Conservation (phyloP, 2,113 vertebrate genomes). For the Sterna hirundo region DNA sequence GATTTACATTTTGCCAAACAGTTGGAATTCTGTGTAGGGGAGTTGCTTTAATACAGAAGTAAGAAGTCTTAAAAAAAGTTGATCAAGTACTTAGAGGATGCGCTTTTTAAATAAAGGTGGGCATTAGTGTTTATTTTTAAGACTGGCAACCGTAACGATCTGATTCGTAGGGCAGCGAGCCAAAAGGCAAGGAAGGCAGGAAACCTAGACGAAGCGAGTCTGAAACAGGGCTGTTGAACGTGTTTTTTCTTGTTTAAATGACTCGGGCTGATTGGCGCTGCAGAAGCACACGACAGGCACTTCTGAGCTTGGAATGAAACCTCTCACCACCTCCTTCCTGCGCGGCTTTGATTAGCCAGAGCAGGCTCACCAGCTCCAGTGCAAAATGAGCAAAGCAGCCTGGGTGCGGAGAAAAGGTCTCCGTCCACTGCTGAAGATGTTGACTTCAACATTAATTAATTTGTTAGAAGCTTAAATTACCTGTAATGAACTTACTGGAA, state of each 20-base stretch:
- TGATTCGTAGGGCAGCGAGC: constrained; percentile 35
- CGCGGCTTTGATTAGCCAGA: not conserved
- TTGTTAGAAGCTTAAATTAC: not conserved
- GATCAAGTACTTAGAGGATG: not conserved
- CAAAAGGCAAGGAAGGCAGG: constrained; percentile 35
- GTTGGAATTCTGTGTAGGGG: not conserved
- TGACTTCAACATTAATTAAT: not conserved
- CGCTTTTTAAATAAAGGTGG: not conserved
- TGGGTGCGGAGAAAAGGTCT: not conserved
- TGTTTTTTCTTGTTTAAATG: constrained; percentile 49
- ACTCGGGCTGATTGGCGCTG: not conserved
- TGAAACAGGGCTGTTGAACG: not conserved
- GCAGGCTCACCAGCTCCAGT: not conserved
- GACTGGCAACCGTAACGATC: not conserved
- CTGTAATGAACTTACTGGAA: not conserved
- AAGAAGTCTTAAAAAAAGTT: not conserved
- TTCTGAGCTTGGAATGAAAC: not conserved
- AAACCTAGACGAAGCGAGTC: constrained; percentile 24
- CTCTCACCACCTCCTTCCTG: not conserved
- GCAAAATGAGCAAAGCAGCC: not conserved
- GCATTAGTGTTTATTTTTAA: constrained; percentile 41
- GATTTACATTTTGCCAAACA: not conserved
- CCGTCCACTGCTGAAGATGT: not conserved
- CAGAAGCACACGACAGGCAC: not conserved
- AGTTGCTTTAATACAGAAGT: not conserved